These are phyloP conservation scores for Stenoptilia bipunctidactyla DNA, from an alignment of 2,888 invertebrate species.

Conservation along the genomic window DNA sequence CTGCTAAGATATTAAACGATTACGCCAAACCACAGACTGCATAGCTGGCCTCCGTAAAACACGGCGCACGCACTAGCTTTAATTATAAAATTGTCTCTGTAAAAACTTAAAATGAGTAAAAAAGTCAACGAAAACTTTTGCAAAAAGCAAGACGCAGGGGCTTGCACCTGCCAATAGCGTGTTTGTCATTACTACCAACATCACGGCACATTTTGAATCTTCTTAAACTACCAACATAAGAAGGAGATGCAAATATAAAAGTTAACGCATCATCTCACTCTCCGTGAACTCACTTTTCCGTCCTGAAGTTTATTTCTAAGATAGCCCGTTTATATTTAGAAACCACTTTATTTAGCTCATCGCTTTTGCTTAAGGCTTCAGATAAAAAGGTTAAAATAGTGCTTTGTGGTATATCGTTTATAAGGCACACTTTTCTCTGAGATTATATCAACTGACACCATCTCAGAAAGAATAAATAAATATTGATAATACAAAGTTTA, in stretches of 20 bases:
- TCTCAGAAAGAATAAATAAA: too few species aligned
- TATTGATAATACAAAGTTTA: too few species aligned
- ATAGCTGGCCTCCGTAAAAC: conserved; percentile 30
- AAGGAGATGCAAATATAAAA: neutral
- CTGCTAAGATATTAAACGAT: too few species aligned
- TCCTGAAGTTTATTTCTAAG: conserved; percentile 12
- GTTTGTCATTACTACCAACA: conserved; percentile 22
- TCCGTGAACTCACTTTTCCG: neutral
- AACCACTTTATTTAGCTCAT: conserved; percentile 61
- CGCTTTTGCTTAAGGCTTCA: conserved; percentile 40
- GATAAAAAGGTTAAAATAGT: conserved; percentile 60
- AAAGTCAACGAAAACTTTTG: neutral
- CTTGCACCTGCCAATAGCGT: conserved; percentile 65
- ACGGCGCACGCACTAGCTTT: conserved; percentile 43
- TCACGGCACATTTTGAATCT: too few species aligned
- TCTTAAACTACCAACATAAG: neutral
- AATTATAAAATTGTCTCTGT: too few species aligned
- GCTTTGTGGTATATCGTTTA: conserved; percentile 51
- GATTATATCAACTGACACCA: conserved; percentile 56
- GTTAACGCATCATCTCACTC: neutral
- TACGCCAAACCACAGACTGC: too few species aligned
- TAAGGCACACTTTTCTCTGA: conserved; percentile 57
- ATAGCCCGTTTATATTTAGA: conserved; percentile 68
- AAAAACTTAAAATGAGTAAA: too few species aligned
- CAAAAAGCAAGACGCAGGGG: conserved; percentile 44